A percentile compares a stretch with the other conserved stretches of the same genome.
Evolutionary conservation across 2,797 vertebrate species (phyloP).

Genomic region (Rhabdophis nuchalis): DNA sequence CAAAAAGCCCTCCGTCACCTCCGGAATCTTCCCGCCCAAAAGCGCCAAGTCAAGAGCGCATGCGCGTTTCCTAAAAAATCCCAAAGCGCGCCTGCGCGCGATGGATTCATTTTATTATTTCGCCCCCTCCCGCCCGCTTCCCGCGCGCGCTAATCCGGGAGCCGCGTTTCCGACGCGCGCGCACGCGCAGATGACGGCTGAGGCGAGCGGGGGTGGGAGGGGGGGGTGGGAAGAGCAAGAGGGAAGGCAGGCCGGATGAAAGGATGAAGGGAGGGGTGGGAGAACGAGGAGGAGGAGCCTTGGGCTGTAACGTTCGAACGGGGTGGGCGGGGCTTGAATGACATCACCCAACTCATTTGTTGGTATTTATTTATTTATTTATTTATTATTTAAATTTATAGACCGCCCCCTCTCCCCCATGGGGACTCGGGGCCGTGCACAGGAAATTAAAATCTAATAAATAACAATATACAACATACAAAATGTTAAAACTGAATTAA

Average conservation of each 20-base stretch:
- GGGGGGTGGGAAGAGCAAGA: not conserved
- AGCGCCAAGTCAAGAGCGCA: not conserved
- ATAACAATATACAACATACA: too few relatives aligned
- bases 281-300: not conserved
- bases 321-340: not conserved
- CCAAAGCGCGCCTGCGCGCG: not conserved
- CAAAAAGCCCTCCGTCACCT: not conserved
- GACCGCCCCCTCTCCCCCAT: too few relatives aligned
- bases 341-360: not conserved
- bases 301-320: not conserved
- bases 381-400: too few relatives aligned
- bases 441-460: too few relatives aligned
- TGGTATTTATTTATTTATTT: too few relatives aligned
- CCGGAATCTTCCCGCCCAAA: not conserved
- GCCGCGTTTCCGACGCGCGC: not conserved
- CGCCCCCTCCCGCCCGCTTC: rapidly evolving
- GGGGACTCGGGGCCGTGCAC: too few relatives aligned
- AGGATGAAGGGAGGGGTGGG: too few relatives aligned
- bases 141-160: not conserved
- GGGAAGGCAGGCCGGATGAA: not conserved
- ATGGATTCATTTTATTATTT: not conserved
- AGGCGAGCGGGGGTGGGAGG: not conserved
- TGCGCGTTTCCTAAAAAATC: not conserved
- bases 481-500: too few relatives aligned
- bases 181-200: not conserved